A percentile compares a stretch with the other conserved stretches of the same genome.
These are phyloP conservation scores for Parnassius mnemosyne DNA, from an alignment of 2,888 invertebrate genomes.

Conservation along the genomic window DNA sequence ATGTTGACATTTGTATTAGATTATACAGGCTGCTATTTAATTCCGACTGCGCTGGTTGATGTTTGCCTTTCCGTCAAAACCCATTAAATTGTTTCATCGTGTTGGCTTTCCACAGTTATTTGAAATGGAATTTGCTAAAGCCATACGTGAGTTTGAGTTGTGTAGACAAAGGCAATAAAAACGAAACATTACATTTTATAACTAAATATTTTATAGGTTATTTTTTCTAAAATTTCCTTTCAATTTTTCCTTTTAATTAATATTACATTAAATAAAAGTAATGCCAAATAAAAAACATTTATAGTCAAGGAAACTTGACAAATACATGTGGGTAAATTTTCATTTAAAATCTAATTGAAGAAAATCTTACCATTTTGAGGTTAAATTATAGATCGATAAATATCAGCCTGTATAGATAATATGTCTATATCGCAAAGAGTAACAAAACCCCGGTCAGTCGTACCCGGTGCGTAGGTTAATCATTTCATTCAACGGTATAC, in stretches of 20 bases:
- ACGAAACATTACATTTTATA: not conserved
- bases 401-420: conserved; percentile 34
- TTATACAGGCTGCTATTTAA: conserved; percentile 61
- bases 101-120: conserved; percentile 3
- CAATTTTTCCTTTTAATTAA: no score
- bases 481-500: conserved; percentile 77
- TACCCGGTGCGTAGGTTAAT: conserved; percentile 65
- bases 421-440: conserved; percentile 29
- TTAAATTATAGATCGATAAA: no score
- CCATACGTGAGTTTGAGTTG: not conserved
- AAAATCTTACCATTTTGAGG: no score
- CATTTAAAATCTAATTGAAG: no score
- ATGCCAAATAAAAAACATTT: no score
- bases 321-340: no score
- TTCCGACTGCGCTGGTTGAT: conserved; percentile 35
- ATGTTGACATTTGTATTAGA: conserved; percentile 74
- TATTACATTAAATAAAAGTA: no score
- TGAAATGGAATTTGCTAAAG: conserved; percentile 1
- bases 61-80: conserved; percentile 35
- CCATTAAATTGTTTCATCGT: conserved; percentile 6
- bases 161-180: not conserved
- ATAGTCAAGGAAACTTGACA: no score
- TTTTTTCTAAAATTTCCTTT: no score
- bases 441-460: conserved; percentile 45
- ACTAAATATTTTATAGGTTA: not conserved